Percentiles rank a stretch among this genome's conserved stretches.
Evolutionary conservation across 2,888 invertebrate genomes (phyloP).

Genomic region (Anthoptus insignis): DNA sequence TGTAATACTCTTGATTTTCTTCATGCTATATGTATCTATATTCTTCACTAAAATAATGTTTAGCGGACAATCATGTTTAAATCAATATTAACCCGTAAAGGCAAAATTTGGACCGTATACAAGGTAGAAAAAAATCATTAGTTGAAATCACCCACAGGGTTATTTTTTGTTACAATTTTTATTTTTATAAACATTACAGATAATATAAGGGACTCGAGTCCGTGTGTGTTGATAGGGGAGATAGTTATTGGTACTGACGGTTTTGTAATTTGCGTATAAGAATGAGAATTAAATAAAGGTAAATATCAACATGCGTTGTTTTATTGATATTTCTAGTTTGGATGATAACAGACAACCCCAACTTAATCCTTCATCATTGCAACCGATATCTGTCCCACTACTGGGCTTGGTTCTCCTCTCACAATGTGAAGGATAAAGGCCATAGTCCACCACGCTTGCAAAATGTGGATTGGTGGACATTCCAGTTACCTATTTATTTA

Average conservation of each 20-base stretch:
- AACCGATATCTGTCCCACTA: too few species aligned
- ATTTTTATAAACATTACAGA: constrained; percentile 12
- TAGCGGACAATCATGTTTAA: too few species aligned
- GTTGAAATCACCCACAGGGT: constrained; percentile 13
- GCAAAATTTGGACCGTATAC: background rate
- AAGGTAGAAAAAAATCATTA: background rate
- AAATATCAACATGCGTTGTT: constrained; percentile 1
- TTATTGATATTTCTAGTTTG: background rate
- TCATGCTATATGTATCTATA: background rate
- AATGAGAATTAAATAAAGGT: constrained; percentile 24
- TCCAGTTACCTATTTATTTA: too few species aligned
- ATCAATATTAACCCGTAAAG: too few species aligned
- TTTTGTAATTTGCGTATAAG: constrained; percentile 33
- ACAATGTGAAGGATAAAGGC: too few species aligned
- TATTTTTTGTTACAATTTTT: constrained; percentile 22
- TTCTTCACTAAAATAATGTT: background rate
- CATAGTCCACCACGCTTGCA: too few species aligned
- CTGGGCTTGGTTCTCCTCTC: too few species aligned
- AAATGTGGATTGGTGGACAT: too few species aligned
- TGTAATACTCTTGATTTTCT: background rate
- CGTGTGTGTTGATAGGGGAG: constrained; percentile 1
- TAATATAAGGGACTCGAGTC: constrained; percentile 18
- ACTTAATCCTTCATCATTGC: too few species aligned
- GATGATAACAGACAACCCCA: background rate
- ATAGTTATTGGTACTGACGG: constrained; percentile 20